Percentiles rank a stretch among this genome's conserved stretches.
Conservation (phyloP, 1,140 invertebrate genomes). For the Drosophila micromelanica region DNA sequence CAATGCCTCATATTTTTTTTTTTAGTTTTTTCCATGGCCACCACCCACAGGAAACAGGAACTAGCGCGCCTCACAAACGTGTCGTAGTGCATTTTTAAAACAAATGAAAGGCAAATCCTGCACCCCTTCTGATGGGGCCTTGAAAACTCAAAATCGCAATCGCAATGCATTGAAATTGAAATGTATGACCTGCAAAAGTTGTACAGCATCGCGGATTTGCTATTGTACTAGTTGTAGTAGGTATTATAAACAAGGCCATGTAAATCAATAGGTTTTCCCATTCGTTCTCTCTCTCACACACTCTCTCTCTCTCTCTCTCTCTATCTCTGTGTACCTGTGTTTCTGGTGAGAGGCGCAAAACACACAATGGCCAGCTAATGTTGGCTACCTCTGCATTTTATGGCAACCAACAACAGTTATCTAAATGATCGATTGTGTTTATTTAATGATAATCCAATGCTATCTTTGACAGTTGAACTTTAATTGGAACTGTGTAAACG, state of each 20-base stretch:
- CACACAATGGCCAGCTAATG: constrained; percentile 48
- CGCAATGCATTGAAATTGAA: constrained; percentile 50
- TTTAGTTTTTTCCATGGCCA: constrained; percentile 26
- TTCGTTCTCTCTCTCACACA: constrained; percentile 18
- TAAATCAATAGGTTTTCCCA: constrained; percentile 59
- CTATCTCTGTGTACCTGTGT: not conserved
- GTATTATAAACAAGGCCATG: constrained; percentile 63
- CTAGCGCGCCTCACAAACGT: constrained; percentile 23
- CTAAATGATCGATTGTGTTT: constrained; percentile 45
- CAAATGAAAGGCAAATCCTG: constrained; percentile 56
- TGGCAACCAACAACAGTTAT: constrained; percentile 16
- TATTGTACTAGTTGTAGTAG: constrained; percentile 43
- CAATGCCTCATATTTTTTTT: constrained; percentile 46
- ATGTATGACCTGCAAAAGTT: constrained; percentile 62
- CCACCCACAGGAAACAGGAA: constrained; percentile 63
- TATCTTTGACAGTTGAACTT: not conserved
- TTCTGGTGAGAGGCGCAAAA: constrained; percentile 8
- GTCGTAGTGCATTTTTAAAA: constrained; percentile 30
- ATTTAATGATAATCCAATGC: constrained; percentile 24
- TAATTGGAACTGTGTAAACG: too few species aligned
- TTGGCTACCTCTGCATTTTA: constrained; percentile 19
- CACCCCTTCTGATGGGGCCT: constrained; percentile 14
- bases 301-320: not conserved
- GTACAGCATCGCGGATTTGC: constrained; percentile 62
- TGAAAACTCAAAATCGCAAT: constrained; percentile 41